Evolutionary conservation across 2,113 vertebrate genomes (phyloP).

Genomic region (Paratilapia polleni): DNA sequence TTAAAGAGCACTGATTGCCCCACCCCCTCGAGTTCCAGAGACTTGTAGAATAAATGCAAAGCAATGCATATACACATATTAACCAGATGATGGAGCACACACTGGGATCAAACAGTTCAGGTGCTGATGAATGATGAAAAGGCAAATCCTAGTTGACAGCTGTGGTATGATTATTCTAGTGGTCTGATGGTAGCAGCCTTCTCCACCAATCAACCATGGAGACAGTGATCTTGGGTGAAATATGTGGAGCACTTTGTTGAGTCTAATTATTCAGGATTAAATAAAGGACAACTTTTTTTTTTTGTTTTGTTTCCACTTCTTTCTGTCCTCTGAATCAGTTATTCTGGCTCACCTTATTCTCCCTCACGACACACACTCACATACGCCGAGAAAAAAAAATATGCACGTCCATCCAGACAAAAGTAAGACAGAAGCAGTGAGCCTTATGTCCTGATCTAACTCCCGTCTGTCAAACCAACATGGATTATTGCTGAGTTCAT

Average conservation of each 20-base stretch:
- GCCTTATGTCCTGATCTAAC: slow-evolving; percentile 43
- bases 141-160: slow-evolving; percentile 39
- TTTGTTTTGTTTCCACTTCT: neutral
- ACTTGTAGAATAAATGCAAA: slow-evolving; percentile 6
- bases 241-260: slow-evolving; percentile 56
- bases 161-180: slow-evolving; percentile 57
- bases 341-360: neutral
- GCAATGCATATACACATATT: neutral
- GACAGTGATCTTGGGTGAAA: slow-evolving; percentile 58
- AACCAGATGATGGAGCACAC: neutral
- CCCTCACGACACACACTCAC: neutral
- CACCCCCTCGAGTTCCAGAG: neutral
- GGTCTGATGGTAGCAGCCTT: slow-evolving; percentile 32
- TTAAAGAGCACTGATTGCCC: neutral
- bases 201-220: slow-evolving; percentile 48
- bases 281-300: slow-evolving; percentile 26
- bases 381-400: neutral
- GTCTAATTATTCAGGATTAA: slow-evolving; percentile 30
- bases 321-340: slow-evolving; percentile 10
- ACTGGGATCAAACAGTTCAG: slow-evolving; percentile 26
- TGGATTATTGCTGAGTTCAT: slow-evolving; percentile 52
- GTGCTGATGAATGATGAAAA: slow-evolving; percentile 33
- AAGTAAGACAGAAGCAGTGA: slow-evolving; percentile 13
- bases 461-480: slow-evolving; percentile 15
- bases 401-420: slow-evolving; percentile 6